A percentile compares a stretch with the other conserved stretches of the same genome.
These are phyloP conservation scores for Nebria salina DNA, from an alignment of 2,888 invertebrate species.

Conservation along the genomic window DNA sequence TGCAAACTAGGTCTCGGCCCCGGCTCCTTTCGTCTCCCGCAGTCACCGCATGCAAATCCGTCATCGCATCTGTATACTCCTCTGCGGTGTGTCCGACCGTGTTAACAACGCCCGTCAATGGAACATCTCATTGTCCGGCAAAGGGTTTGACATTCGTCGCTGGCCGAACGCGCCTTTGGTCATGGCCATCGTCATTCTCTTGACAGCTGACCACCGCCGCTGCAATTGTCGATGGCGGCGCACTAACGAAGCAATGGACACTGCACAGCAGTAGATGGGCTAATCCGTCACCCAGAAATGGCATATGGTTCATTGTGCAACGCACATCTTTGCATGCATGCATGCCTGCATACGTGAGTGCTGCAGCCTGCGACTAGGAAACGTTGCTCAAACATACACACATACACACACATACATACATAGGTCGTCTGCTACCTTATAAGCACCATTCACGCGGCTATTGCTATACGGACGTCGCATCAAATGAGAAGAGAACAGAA, in stretches of 20 bases:
- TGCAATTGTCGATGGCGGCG: slow-evolving; percentile 38
- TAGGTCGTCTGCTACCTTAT: slow-evolving; percentile 36
- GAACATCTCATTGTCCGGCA: slow-evolving; percentile 33
- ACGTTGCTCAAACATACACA: slow-evolving; percentile 2
- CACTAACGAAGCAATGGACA: slow-evolving; percentile 51
- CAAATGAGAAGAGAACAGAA: slow-evolving; percentile 19
- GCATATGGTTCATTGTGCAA: slow-evolving; percentile 51
- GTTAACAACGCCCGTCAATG: slow-evolving; percentile 38
- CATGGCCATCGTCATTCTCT: slow-evolving; percentile 4
- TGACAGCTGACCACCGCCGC: slow-evolving; percentile 46
- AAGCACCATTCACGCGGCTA: slow-evolving; percentile 13
- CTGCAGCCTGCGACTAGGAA: slow-evolving; percentile 51
- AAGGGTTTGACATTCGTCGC: slow-evolving; percentile 27
- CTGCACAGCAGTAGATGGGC: slow-evolving; percentile 20
- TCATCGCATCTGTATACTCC: slow-evolving; percentile 28
- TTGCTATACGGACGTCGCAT: slow-evolving; percentile 13
- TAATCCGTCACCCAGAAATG: slow-evolving; percentile 52
- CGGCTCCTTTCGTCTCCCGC: slow-evolving; percentile 50
- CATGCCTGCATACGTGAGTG: slow-evolving; percentile 2
- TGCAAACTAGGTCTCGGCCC: slow-evolving; percentile 58
- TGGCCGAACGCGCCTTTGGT: slow-evolving; percentile 15
- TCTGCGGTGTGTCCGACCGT: slow-evolving; percentile 27
- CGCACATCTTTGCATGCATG: slow-evolving; percentile 31
- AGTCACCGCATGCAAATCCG: slow-evolving; percentile 53
- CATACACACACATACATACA: background rate